phyloP scores from a whole-genome alignment of 2,797 vertebrate genomes.

The Scomberomorus guttatus region DNA sequence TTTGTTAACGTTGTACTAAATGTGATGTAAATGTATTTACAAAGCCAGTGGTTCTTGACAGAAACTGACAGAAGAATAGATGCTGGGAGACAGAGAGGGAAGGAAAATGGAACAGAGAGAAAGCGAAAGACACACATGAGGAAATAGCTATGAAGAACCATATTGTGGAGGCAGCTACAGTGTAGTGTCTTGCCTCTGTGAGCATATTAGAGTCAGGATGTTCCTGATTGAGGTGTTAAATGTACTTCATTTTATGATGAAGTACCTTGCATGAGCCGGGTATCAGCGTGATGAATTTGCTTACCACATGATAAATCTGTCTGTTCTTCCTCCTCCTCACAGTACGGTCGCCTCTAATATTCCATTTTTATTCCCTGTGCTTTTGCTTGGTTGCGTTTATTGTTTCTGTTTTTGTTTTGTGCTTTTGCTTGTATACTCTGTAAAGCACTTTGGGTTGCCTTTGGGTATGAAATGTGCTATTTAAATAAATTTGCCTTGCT shows the following conservation, averaged over 20 bases:
- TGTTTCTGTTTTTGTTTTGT: no score
- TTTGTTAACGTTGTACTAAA: neutral
- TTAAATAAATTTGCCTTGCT: no score
- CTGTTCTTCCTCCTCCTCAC: neutral
- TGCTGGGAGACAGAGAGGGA: neutral
- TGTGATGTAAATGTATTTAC: neutral
- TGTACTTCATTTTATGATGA: conserved; percentile 10
- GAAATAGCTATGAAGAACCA: neutral
- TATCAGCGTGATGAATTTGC: neutral
- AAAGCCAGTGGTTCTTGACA: neutral
- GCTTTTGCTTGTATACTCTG: no score
- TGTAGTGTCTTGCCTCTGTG: conserved; percentile 10
- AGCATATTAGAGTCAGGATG: conserved; percentile 9
- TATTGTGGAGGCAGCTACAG: neutral
- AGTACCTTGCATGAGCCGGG: neutral
- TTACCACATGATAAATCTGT: conserved; percentile 2
- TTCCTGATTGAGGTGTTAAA: neutral
- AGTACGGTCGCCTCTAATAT: neutral
- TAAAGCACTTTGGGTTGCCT: no score
- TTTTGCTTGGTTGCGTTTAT: no score
- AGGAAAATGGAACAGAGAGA: neutral
- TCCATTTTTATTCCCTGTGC: no score
- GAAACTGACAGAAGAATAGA: neutral
- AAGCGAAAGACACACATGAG: conserved; percentile 1
- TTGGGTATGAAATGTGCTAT: no score